A percentile compares a stretch with the other conserved stretches of the same genome.
phyloP scores from a whole-genome alignment of 2,113 vertebrate species.

The Melanerpes formicivorus region DNA sequence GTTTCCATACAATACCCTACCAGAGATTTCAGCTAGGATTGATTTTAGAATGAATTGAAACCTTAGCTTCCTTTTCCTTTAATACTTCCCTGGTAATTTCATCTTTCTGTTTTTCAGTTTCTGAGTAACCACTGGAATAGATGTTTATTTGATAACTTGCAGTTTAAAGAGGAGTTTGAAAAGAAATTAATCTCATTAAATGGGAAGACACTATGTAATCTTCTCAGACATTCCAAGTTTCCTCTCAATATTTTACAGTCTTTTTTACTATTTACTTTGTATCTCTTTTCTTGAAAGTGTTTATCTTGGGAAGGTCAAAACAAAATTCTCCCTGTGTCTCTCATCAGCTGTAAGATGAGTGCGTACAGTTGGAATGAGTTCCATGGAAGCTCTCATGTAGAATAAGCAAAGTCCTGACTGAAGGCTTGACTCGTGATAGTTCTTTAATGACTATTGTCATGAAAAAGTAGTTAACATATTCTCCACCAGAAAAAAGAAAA shows the following conservation, averaged over 20 bases:
- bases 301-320: conserved; percentile 68
- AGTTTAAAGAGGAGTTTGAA: conserved; percentile 24
- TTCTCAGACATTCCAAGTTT: conserved; percentile 41
- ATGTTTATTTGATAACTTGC: conserved; percentile 27
- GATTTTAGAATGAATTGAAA: neutral
- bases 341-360: conserved; percentile 62
- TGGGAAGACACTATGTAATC: conserved; percentile 44
- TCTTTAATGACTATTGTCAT: conserved; percentile 68
- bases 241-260: conserved; percentile 44
- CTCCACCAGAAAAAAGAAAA: conserved; percentile 4
- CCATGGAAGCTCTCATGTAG: conserved; percentile 44
- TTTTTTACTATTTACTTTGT: conserved; percentile 67
- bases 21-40: neutral
- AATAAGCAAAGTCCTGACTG: conserved; percentile 59
- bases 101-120: neutral
- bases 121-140: neutral
- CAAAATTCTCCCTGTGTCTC: conserved; percentile 56
- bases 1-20: neutral
- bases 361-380: conserved; percentile 50
- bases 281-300: conserved; percentile 60
- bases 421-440: conserved; percentile 58
- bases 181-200: conserved; percentile 29
- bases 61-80: neutral
- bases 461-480: conserved; percentile 63
- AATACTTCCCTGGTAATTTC: neutral